These are phyloP conservation scores for Elaphurus davidianus DNA, from an alignment of 2,113 vertebrate species.

Conservation along the genomic window DNA sequence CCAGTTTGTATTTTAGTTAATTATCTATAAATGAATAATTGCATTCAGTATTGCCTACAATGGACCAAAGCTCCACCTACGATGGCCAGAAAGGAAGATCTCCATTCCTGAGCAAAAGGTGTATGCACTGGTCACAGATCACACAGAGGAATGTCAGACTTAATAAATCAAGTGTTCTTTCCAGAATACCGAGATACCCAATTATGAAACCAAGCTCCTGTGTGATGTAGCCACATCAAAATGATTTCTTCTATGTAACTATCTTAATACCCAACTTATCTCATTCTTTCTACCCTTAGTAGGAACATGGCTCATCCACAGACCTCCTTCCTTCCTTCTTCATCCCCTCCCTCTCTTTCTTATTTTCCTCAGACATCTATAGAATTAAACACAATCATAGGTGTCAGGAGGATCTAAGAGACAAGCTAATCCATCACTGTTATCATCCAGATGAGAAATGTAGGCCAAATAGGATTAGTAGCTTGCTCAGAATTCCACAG, in stretches of 20 bases:
- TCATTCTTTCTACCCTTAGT: neutral
- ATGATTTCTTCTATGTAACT: neutral
- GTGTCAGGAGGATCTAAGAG: neutral
- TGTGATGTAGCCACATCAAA: neutral
- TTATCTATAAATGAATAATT: neutral
- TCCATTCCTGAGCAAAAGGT: neutral
- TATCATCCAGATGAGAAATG: neutral
- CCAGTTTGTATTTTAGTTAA: neutral
- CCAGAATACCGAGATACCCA: neutral
- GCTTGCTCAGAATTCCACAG: neutral
- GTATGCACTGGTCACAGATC: neutral
- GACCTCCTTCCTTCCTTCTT: neutral
- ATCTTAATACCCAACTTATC: neutral
- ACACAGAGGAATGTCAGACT: neutral
- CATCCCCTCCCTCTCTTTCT: too few relatives aligned
- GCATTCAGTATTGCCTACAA: neutral
- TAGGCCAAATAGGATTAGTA: neutral
- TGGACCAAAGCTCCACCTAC: neutral
- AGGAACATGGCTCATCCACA: neutral
- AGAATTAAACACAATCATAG: neutral
- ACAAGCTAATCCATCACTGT: neutral
- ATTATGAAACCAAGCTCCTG: neutral
- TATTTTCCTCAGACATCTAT: neutral
- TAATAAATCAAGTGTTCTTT: neutral
- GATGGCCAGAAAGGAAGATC: neutral